phyloP scores from a whole-genome alignment of 2,797 vertebrate genomes.

The Gymnoscopelus braueri region DNA sequence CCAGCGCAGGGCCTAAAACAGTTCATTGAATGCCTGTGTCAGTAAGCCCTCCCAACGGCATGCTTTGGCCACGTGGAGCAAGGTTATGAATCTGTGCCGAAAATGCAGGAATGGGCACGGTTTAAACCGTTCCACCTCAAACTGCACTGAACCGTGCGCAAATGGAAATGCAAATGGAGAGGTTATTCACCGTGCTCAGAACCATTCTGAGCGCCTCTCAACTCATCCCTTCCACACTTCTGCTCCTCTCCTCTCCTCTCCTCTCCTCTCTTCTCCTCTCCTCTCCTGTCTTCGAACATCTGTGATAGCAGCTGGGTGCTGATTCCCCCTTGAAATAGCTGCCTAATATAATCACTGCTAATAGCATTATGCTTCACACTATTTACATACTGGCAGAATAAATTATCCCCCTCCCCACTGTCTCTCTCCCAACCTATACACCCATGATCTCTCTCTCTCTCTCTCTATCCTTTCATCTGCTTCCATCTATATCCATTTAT shows the following conservation, averaged over 20 bases:
- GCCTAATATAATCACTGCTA: constrained; percentile 69
- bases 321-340: constrained; percentile 59
- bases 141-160: no score
- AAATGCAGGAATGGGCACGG: no score
- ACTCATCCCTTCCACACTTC: not conserved
- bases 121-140: no score
- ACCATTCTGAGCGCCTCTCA: not conserved
- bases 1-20: no score
- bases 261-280: not conserved
- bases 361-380: constrained; percentile 66
- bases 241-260: constrained; percentile 8
- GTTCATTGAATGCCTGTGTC: no score
- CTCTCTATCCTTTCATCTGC: not conserved
- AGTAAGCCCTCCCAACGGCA: no score
- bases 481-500: not conserved
- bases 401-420: constrained; percentile 28
- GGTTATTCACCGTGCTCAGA: no score
- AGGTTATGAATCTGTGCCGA: no score
- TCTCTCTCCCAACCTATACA: not conserved
- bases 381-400: constrained; percentile 61
- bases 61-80: no score
- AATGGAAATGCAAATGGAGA: no score
- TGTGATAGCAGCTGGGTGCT: constrained; percentile 63
- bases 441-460: not conserved
- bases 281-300: constrained; percentile 43